Evolutionary conservation across 2,797 vertebrate species (phyloP).

Genomic region (Cyprinodon diabolis): DNA sequence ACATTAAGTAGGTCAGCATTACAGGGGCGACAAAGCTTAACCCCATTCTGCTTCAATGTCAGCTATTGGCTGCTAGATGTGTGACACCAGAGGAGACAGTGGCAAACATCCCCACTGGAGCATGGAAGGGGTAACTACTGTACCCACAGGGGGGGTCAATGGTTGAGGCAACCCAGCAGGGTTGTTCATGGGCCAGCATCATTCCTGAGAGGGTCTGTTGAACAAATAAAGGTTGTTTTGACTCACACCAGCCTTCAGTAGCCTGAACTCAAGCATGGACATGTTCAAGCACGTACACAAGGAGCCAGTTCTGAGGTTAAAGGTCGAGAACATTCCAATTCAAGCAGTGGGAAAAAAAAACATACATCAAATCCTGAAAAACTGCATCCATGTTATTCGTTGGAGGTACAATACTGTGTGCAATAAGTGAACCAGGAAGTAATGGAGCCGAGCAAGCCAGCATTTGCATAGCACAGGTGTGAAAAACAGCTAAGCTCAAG

Average conservation of each 20-base stretch:
- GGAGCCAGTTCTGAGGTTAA: neutral
- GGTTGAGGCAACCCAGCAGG: slow-evolving; percentile 21
- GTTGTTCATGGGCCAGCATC: neutral
- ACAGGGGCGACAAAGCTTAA: slow-evolving; percentile 69
- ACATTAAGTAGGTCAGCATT: slow-evolving; percentile 82
- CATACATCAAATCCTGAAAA: too few species aligned
- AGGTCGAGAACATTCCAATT: neutral
- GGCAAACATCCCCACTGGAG: slow-evolving; percentile 20
- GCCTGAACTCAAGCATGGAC: slow-evolving; percentile 19
- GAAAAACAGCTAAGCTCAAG: too few species aligned
- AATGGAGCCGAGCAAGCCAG: too few species aligned
- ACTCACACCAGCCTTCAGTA: neutral
- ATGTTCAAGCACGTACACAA: slow-evolving; percentile 8
- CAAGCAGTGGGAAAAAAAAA: neutral
- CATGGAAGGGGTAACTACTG: neutral
- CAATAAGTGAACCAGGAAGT: too few species aligned
- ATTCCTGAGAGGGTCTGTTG: slow-evolving; percentile 7
- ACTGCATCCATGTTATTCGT: too few species aligned
- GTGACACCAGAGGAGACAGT: slow-evolving; percentile 26
- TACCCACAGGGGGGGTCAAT: slow-evolving; percentile 13
- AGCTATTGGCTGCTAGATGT: slow-evolving; percentile 31
- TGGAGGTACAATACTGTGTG: too few species aligned
- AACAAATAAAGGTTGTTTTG: neutral
- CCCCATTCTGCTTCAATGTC: slow-evolving; percentile 53
- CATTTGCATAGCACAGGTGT: too few species aligned